Evolutionary conservation across 2,797 vertebrate genomes (phyloP).

Genomic region (Hoplostethus atlanticus): DNA sequence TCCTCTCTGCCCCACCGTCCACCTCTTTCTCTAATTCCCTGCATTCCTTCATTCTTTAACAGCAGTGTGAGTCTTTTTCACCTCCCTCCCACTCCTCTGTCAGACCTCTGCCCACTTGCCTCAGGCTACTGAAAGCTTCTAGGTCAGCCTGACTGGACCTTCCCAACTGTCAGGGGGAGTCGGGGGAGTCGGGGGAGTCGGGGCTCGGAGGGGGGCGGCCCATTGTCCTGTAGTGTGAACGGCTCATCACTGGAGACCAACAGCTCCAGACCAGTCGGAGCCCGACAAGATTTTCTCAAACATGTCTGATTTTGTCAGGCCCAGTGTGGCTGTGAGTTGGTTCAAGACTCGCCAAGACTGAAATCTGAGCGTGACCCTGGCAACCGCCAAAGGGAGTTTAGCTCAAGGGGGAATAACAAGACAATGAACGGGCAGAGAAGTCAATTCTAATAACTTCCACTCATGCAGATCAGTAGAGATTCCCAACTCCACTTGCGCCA

Average conservation of each 20-base stretch:
- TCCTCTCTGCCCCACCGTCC: conserved; percentile 40
- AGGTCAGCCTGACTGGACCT: not conserved
- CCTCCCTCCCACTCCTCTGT: conserved; percentile 46
- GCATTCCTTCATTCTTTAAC: conserved; percentile 82
- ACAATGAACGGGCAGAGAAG: too few relatives aligned
- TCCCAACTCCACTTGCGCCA: too few relatives aligned
- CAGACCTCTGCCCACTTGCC: conserved; percentile 47
- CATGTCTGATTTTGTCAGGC: conserved; percentile 4
- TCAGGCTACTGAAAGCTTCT: conserved; percentile 26
- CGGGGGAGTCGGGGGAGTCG: too few relatives aligned
- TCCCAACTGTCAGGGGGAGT: too few relatives aligned
- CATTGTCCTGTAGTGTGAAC: conserved; percentile 8
- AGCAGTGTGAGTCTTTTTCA: conserved; percentile 59
- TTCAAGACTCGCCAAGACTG: conserved; percentile 1
- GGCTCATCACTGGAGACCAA: not conserved
- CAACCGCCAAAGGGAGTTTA: too few relatives aligned
- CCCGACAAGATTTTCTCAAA: conserved; percentile 7
- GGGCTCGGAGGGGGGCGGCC: not conserved
- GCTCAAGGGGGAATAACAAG: too few relatives aligned
- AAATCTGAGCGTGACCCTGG: too few relatives aligned
- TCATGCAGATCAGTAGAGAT: too few relatives aligned
- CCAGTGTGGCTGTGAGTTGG: not conserved
- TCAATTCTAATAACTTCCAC: too few relatives aligned
- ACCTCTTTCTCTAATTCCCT: conserved; percentile 71
- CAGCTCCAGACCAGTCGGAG: conserved; percentile 8